phyloP scores from a whole-genome alignment of 1,140 invertebrate species.

The Choristoneura fumiferana region DNA sequence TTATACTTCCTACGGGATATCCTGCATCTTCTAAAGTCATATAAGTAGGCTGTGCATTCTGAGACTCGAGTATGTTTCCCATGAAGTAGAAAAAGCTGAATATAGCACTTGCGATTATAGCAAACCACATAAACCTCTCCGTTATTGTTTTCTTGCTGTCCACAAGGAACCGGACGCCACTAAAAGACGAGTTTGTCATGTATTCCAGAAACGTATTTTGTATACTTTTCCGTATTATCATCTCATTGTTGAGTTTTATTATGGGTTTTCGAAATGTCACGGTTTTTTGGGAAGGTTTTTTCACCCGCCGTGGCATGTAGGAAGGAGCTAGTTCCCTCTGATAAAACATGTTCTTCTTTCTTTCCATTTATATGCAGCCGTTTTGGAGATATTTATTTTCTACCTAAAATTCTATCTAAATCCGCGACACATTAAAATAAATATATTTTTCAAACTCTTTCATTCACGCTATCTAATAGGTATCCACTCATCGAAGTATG shows the following conservation, averaged over 20 bases:
- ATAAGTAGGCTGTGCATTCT: background rate
- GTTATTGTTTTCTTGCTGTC: background rate
- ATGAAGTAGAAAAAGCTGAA: conserved; percentile 5
- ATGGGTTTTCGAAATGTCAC: background rate
- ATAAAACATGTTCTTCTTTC: background rate
- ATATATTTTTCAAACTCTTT: no score
- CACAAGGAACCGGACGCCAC: background rate
- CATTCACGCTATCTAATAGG: no score
- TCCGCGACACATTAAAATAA: no score
- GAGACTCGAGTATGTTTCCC: background rate
- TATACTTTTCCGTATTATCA: conserved; percentile 3
- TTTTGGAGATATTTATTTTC: no score
- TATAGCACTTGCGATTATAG: conserved; percentile 1
- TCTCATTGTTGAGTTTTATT: background rate
- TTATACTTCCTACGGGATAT: background rate
- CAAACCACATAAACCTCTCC: background rate
- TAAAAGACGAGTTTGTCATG: conserved; percentile 1
- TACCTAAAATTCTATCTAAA: no score
- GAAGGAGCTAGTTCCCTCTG: background rate
- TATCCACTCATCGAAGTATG: no score
- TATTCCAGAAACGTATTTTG: background rate
- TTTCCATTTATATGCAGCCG: background rate
- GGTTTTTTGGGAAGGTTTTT: no score
- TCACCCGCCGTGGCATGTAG: background rate
- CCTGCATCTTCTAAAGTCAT: background rate